A percentile compares a stretch with the other conserved stretches of the same genome.
Evolutionary conservation across 2,113 vertebrate species (phyloP).

Genomic region (Pseudolaguvia tuberculata): DNA sequence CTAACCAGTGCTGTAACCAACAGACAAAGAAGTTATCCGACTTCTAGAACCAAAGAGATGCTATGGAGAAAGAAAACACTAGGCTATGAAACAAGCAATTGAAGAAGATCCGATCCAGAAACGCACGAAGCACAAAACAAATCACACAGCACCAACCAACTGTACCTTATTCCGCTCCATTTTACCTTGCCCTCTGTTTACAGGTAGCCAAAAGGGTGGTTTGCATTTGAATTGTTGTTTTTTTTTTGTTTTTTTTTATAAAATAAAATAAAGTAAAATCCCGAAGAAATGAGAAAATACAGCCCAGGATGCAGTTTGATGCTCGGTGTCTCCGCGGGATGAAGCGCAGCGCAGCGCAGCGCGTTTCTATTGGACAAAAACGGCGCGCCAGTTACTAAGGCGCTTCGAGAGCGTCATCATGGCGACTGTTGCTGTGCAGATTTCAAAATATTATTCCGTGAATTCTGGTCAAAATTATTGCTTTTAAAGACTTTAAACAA

Average conservation of each 20-base stretch:
- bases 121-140: not conserved
- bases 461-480: not conserved
- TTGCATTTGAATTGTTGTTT: not conserved
- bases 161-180: conserved; percentile 44
- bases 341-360: conserved; percentile 35
- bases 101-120: not conserved
- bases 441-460: conserved; percentile 22
- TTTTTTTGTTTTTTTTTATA: not conserved
- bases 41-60: not conserved
- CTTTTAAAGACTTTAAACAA: not conserved
- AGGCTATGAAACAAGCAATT: not conserved
- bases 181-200: conserved; percentile 42
- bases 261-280: not conserved
- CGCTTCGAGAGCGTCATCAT: conserved; percentile 42
- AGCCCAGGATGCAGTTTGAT: conserved; percentile 20
- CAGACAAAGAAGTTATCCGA: not conserved
- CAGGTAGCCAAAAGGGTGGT: not conserved
- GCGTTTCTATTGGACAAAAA: conserved; percentile 49
- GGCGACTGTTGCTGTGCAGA: conserved; percentile 54
- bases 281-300: not conserved
- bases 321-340: not conserved
- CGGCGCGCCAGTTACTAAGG: conserved; percentile 53
- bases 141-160: conserved; percentile 29
- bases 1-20: not conserved
- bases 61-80: not conserved